These are phyloP conservation scores for Acrocera orbiculus DNA, from an alignment of 2,888 invertebrate genomes.

Conservation along the genomic window DNA sequence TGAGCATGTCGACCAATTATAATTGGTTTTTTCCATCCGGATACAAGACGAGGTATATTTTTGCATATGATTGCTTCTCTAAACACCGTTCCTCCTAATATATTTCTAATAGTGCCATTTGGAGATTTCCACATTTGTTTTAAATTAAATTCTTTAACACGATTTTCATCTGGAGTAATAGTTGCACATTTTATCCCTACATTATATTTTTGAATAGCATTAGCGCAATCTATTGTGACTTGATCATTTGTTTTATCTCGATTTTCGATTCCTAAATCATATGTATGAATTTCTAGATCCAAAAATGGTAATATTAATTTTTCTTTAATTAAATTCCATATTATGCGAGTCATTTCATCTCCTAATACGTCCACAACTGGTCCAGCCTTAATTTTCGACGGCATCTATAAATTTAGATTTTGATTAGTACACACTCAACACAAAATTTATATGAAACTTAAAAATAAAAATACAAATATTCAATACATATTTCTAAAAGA, in stretches of 20 bases:
- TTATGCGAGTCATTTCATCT: slow-evolving; percentile 95
- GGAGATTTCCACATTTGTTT: slow-evolving; percentile 87
- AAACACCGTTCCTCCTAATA: slow-evolving; percentile 57
- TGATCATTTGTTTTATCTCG: slow-evolving; percentile 87
- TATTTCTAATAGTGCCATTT: slow-evolving; percentile 76
- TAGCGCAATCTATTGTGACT: slow-evolving; percentile 92
- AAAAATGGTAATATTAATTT: slow-evolving; percentile 92
- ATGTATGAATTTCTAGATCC: slow-evolving; percentile 85
- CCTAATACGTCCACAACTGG: slow-evolving; percentile 84
- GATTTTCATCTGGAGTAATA: slow-evolving; percentile 92
- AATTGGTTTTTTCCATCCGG: slow-evolving; percentile 90
- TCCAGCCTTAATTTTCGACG: slow-evolving; percentile 53
- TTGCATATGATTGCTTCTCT: slow-evolving; percentile 77
- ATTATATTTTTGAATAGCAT: slow-evolving; percentile 91
- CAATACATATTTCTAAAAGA: too few species aligned
- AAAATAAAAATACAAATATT: too few species aligned
- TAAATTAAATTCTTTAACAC: slow-evolving; percentile 78
- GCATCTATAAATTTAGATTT: slow-evolving; percentile 22
- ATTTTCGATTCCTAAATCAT: slow-evolving; percentile 88
- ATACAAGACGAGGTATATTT: slow-evolving; percentile 88
- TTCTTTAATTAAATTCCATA: slow-evolving; percentile 96
- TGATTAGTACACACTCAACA: too few species aligned
- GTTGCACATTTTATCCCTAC: slow-evolving; percentile 99
- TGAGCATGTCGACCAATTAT: slow-evolving; percentile 98
- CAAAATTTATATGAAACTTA: too few species aligned